These are phyloP conservation scores for Illadopsis cleaveri DNA, from an alignment of 2,113 vertebrate genomes.

Conservation along the genomic window DNA sequence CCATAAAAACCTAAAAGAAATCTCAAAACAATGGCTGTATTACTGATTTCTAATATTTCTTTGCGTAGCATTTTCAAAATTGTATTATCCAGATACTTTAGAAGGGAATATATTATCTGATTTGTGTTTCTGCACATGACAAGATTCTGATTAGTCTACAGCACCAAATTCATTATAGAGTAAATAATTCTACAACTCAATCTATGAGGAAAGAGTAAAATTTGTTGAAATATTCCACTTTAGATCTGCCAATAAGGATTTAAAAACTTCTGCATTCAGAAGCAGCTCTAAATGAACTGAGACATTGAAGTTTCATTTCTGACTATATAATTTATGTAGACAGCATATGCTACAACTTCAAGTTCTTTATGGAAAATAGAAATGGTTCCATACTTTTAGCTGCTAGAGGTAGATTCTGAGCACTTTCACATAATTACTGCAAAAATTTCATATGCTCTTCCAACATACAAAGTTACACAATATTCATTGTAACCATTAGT, in stretches of 20 bases:
- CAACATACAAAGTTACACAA: fast-evolving
- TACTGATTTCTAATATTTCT: background rate
- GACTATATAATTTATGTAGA: background rate
- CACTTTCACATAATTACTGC: background rate
- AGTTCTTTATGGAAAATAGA: background rate
- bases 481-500: background rate
- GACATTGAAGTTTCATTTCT: background rate
- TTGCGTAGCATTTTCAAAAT: background rate
- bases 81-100: background rate
- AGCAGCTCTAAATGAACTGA: background rate
- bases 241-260: background rate
- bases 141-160: background rate
- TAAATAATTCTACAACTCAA: background rate
- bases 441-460: background rate
- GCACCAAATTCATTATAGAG: background rate
- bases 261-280: background rate
- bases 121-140: slow-evolving; percentile 64
- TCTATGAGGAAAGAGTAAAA: background rate
- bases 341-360: background rate
- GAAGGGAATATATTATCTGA: background rate
- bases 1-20: background rate
- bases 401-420: background rate
- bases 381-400: background rate
- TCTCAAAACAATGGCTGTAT: background rate
- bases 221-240: background rate